Percentiles rank a stretch among this genome's conserved stretches.
These are phyloP conservation scores for Globodera ellingtonae DNA, from an alignment of 1,140 invertebrate species.

Conservation along the genomic window DNA sequence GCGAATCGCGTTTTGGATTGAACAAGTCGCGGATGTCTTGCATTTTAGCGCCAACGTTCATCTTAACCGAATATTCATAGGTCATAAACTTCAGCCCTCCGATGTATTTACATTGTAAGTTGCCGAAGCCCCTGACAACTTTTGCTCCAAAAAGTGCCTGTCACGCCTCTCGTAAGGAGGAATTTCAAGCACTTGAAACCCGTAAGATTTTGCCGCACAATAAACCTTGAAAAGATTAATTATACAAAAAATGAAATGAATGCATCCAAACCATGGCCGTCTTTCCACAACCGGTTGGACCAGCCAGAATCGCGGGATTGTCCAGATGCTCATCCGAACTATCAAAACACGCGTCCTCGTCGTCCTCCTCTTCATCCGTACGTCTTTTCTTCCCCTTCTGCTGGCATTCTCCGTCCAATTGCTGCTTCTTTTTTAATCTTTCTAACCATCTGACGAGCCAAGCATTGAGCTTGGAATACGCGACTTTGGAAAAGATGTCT, in stretches of 20 bases:
- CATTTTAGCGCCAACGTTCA: background rate
- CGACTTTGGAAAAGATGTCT: slow-evolving; percentile 9
- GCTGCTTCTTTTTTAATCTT: background rate
- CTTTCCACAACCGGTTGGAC: slow-evolving; percentile 19
- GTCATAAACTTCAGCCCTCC: background rate
- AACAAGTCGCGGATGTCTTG: slow-evolving; percentile 1
- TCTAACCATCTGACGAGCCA: slow-evolving; percentile 16
- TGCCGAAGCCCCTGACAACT: slow-evolving; percentile 11
- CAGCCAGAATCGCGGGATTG: slow-evolving; percentile 15
- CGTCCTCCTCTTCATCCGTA: slow-evolving; percentile 16
- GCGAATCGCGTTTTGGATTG: background rate
- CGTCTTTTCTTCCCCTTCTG: slow-evolving; percentile 19
- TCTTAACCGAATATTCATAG: background rate
- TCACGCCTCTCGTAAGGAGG: slow-evolving; percentile 12
- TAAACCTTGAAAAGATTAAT: slow-evolving; percentile 16
- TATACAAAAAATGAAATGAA: background rate
- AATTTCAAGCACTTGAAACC: slow-evolving; percentile 23
- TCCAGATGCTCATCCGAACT: background rate
- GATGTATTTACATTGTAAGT: slow-evolving; percentile 13
- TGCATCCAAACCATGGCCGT: slow-evolving; percentile 9
- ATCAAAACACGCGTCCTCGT: slow-evolving; percentile 16
- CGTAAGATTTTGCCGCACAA: slow-evolving; percentile 15
- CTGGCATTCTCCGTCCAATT: slow-evolving; percentile 4
- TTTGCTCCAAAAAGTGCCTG: slow-evolving; percentile 10
- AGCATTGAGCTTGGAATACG: slow-evolving; percentile 2